Evolutionary conservation across 2,888 invertebrate genomes (phyloP).

Genomic region (Leptopilina syphax): DNA sequence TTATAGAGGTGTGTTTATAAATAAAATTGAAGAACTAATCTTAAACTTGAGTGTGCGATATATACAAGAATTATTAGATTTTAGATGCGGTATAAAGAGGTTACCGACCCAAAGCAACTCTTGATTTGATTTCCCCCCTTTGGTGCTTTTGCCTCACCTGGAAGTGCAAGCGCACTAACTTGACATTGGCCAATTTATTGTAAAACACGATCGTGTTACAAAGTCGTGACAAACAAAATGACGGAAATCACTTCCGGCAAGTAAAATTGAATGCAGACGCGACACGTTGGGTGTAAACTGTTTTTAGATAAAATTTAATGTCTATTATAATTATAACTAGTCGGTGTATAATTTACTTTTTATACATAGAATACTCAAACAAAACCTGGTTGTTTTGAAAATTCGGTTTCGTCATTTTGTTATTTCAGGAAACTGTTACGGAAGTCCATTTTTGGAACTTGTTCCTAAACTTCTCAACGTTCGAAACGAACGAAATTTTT

Average conservation of each 20-base stretch:
- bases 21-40: background rate
- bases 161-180: constrained; percentile 58
- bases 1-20: background rate
- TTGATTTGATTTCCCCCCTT: too few relatives aligned
- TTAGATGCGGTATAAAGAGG: too few relatives aligned
- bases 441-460: too few relatives aligned
- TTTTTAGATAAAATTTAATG: background rate
- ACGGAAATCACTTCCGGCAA: constrained; percentile 30
- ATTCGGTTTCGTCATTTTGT: too few relatives aligned
- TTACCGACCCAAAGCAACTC: too few relatives aligned
- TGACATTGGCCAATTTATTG: constrained; percentile 66
- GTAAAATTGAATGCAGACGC: constrained; percentile 14
- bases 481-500: too few relatives aligned
- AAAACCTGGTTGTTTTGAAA: background rate
- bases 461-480: too few relatives aligned
- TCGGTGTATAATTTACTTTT: background rate
- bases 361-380: background rate
- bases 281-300: background rate
- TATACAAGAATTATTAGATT: too few relatives aligned
- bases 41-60: background rate
- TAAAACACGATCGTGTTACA: constrained; percentile 41
- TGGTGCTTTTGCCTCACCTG: too few relatives aligned
- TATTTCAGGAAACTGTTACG: too few relatives aligned
- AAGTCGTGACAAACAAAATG: constrained; percentile 27
- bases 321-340: background rate